These are phyloP conservation scores for Neoaliturus tenellus DNA, from an alignment of 2,888 invertebrate genomes.

Conservation along the genomic window DNA sequence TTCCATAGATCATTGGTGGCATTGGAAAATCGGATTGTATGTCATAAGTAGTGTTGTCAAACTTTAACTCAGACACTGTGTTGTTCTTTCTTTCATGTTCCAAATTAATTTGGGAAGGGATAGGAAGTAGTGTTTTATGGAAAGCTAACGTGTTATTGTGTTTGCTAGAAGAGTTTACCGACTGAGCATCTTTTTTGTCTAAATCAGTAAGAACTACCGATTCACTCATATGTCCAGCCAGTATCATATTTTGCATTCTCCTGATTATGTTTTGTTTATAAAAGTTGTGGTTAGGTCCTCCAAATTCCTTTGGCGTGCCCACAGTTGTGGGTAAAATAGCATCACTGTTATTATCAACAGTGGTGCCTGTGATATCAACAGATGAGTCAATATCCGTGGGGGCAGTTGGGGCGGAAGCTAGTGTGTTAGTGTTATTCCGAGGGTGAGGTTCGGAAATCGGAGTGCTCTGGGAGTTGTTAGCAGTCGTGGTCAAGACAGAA, in stretches of 20 bases:
- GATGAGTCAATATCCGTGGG: neutral
- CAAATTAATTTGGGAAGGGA: neutral
- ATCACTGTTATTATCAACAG: neutral
- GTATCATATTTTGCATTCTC: slow-evolving; percentile 38
- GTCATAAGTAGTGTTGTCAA: slow-evolving; percentile 67
- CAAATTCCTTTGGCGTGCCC: neutral
- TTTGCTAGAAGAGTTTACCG: neutral
- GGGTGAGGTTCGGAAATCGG: neutral
- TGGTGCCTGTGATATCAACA: neutral
- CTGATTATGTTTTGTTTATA: slow-evolving; percentile 32
- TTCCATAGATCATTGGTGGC: slow-evolving; percentile 58
- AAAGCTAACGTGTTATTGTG: neutral
- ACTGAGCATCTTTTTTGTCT: neutral
- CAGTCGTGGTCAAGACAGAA: neutral
- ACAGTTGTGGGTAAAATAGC: neutral
- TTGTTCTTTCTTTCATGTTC: slow-evolving; percentile 43
- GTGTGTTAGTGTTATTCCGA: neutral
- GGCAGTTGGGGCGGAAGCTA: neutral
- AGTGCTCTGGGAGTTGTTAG: neutral
- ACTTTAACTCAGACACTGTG: slow-evolving; percentile 61
- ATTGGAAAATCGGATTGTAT: slow-evolving; percentile 72
- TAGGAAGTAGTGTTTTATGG: neutral
- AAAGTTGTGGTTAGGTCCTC: slow-evolving; percentile 10
- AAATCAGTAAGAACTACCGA: neutral
- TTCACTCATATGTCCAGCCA: slow-evolving; percentile 38